Percentiles rank a stretch among this genome's conserved stretches.
These are phyloP conservation scores for Nyctereutes procyonoides DNA, from an alignment of 2,113 vertebrate species.

Conservation along the genomic window DNA sequence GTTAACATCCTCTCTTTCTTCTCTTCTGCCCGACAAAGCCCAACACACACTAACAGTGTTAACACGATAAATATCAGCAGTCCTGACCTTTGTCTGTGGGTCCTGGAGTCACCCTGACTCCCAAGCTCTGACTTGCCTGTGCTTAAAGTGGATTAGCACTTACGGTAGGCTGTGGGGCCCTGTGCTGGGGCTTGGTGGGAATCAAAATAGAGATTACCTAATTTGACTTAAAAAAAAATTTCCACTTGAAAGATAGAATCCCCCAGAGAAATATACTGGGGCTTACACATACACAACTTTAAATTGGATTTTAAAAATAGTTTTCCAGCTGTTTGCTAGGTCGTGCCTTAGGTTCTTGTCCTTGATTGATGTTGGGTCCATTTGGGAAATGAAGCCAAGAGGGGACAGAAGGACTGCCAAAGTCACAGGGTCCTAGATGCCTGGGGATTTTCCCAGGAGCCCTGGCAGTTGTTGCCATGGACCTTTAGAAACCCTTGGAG, in stretches of 20 bases:
- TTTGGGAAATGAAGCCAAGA: constrained; percentile 44
- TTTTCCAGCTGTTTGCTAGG: constrained; percentile 73
- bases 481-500: constrained; percentile 39
- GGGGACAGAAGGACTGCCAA: constrained; percentile 50
- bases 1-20: constrained; percentile 10
- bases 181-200: background rate
- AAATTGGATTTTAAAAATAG: constrained; percentile 78
- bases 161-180: background rate
- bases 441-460: constrained; percentile 75
- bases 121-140: background rate
- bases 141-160: constrained; percentile 68
- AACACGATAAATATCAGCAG: constrained; percentile 47
- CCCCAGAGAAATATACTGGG: constrained; percentile 62
- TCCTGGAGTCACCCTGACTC: background rate
- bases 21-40: background rate
- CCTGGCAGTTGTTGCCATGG: constrained; percentile 70
- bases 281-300: constrained; percentile 59
- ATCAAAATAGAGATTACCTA: constrained; percentile 77
- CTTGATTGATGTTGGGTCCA: constrained; percentile 47
- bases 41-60: constrained; percentile 18
- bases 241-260: constrained; percentile 69
- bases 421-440: constrained; percentile 39
- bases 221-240: constrained; percentile 70
- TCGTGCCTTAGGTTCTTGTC: constrained; percentile 24
- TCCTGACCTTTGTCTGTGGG: constrained; percentile 59